Percentiles rank a stretch among this genome's conserved stretches.
Conservation (phyloP, 2,113 vertebrate species). For the Rhinopithecus roxellana region DNA sequence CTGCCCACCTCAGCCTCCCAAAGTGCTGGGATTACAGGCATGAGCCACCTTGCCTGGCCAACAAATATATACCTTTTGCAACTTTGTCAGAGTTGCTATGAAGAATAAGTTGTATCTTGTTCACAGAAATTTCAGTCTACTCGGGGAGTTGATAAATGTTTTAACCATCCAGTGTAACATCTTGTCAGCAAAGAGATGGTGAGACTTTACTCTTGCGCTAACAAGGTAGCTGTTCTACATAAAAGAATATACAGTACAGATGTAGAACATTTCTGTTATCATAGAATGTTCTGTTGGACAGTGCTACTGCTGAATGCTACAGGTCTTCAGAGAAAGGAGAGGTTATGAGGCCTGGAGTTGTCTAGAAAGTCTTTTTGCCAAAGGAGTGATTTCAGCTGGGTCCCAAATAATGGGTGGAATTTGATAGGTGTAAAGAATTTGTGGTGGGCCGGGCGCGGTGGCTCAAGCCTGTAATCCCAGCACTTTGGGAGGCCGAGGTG, state of each 20-base stretch:
- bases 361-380: background rate
- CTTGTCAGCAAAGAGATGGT: background rate
- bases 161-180: background rate
- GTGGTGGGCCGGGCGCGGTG: background rate
- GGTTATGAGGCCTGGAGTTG: background rate
- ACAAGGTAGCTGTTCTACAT: background rate
- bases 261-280: background rate
- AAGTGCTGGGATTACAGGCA: too few species aligned
- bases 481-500: background rate
- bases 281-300: background rate
- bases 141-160: background rate
- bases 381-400: constrained; percentile 14
- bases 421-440: constrained; percentile 28
- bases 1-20: too few species aligned
- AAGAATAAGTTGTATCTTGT: background rate
- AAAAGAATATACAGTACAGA: background rate
- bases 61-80: background rate
- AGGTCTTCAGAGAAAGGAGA: constrained; percentile 10
- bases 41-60: background rate
- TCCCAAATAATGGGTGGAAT: constrained; percentile 20
- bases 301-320: background rate
- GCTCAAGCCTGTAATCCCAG: background rate
- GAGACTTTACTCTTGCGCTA: background rate
- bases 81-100: background rate
- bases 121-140: background rate